Base-by-base conservation (phyloP, 2,888 invertebrate species). In the Sericinus montela region DNA sequence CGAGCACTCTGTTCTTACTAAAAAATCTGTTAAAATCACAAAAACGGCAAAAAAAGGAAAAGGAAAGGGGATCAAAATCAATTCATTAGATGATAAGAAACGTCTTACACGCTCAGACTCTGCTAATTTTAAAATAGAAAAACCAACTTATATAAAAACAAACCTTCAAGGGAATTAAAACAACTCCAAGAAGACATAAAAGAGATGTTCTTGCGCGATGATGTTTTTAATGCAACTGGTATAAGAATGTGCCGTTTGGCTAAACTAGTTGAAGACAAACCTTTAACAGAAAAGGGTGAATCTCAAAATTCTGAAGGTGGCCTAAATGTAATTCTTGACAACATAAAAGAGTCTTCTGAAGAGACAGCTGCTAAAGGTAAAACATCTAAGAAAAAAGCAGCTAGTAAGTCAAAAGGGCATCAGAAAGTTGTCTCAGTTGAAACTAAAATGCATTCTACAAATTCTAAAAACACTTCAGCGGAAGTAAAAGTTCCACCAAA, bases 151-250 rank as follows among this genome's bases (percentile, higher is more conserved):
- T 39, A 16, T 57, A 48, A 73, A 82, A 58, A n/a, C n/a, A 79
- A 77, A 57, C 64, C 59, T 30, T 70, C 69, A 44, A 74, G 77
- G 53, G 93, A 93, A 62, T 66, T 94, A 40, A 90, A 92, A 60
- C 86, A 89, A 69, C 77, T 94, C 1, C 93, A 93, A 57, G 92
- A 92, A 54, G 93, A 94, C 58, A 91, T 94, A 35, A 90, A 92
- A 59, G 93, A 93, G 63, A 93, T 93, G 91, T 93, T 93, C 62
- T 91, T 93, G 45, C 88, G 90, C 56, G 90, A 92, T 55, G 92
- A 91, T 25, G 90, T 93, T 41, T 59, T 85, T 45, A 81, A 91
- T 44, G 90, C 92, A 10, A 91, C 91, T 1, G 93, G 93, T 9
- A 90, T 92, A 63, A 80, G 94, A 56, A 91, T 91, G 86, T 93